Evolutionary conservation across 2,797 vertebrate genomes (phyloP).

Genomic region (Oreonectes daqikongensis): DNA sequence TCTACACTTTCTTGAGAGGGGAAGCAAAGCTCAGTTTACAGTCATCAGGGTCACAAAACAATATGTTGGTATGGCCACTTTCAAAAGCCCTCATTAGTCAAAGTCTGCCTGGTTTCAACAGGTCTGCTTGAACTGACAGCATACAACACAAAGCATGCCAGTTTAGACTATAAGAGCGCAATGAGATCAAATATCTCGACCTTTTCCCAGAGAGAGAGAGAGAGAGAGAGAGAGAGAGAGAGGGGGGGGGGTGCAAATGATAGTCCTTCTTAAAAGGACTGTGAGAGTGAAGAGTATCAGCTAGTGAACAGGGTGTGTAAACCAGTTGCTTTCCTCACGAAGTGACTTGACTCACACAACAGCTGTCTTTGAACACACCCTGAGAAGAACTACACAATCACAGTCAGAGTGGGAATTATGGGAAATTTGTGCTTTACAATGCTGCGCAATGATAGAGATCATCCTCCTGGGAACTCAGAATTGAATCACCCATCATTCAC

Average conservation of each 20-base stretch:
- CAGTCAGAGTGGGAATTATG: slow-evolving; percentile 60
- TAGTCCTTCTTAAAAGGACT: slow-evolving; percentile 40
- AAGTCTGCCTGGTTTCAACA: slow-evolving; percentile 34
- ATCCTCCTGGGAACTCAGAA: no score
- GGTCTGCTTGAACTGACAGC: slow-evolving; percentile 34
- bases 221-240: slow-evolving; percentile 29
- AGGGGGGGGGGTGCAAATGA: slow-evolving; percentile 39
- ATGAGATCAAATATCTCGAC: slow-evolving; percentile 32
- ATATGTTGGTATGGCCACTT: slow-evolving; percentile 8
- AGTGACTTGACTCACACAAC: slow-evolving; percentile 77
- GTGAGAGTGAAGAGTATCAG: slow-evolving; percentile 43
- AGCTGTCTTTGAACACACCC: slow-evolving; percentile 80
- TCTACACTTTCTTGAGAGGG: slow-evolving; percentile 27
- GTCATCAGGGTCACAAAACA: slow-evolving; percentile 20
- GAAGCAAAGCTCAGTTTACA: slow-evolving; percentile 44
- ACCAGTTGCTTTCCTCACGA: slow-evolving; percentile 67
- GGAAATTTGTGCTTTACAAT: slow-evolving; percentile 46
- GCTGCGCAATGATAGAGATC: background rate
- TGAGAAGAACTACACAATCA: slow-evolving; percentile 57
- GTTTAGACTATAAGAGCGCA: background rate
- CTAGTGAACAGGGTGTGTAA: slow-evolving; percentile 69
- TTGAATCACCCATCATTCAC: no score
- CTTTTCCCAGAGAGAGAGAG: slow-evolving; percentile 30
- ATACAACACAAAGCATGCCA: slow-evolving; percentile 19
- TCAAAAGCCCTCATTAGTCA: slow-evolving; percentile 44